Base-by-base conservation (phyloP, 2,797 vertebrate genomes). In the Graptemys geographica region DNA sequence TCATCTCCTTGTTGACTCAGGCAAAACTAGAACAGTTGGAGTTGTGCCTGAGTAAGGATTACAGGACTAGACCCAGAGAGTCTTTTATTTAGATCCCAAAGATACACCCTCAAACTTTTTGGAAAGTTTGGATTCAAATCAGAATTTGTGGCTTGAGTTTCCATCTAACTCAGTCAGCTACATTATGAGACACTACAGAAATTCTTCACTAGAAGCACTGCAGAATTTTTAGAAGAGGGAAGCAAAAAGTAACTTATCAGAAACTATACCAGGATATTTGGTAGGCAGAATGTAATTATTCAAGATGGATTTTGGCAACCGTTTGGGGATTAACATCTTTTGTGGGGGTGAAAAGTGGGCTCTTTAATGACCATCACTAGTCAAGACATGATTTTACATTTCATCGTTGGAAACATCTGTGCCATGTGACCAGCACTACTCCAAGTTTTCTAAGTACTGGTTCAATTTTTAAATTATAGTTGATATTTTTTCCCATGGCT, bases 361-460 rank as follows among this genome's bases (percentile, higher is more conserved):
- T 90, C 44, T 94, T 95, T 88, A 92, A 97, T 57, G 89, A 95
- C 62, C 78, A 79, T 69, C 90, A 90, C 84, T 79, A 96, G 93
- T 83, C 85, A 74, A 69, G 79, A 82, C 79, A 79, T 95, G 92
- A 96, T 94, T 90, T 96, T 94, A 89, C 82, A 87, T 96, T 93
- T 93, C 79, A 93, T 79, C 90, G 92, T 52, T 49, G 41, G 57
- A 92, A 95, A 76, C 23, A 76, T 44, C 19, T 76, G 27, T 13
- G 44, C 41, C 44, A 78, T n/a, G 15, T 27, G n/a, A 91, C 10
- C 4, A 59, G 87, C 81, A 86, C 4, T 69, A 86, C 62, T 86
- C 25, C n/a, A 69, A 69, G 65, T 69, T 69, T 41, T n/a, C 78
- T 1, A 2, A 28, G 89, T 81, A 84, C 21, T 31, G 62, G 33